Conservation (phyloP, 2,888 invertebrate species). For the Andricus quercusramuli region DNA sequence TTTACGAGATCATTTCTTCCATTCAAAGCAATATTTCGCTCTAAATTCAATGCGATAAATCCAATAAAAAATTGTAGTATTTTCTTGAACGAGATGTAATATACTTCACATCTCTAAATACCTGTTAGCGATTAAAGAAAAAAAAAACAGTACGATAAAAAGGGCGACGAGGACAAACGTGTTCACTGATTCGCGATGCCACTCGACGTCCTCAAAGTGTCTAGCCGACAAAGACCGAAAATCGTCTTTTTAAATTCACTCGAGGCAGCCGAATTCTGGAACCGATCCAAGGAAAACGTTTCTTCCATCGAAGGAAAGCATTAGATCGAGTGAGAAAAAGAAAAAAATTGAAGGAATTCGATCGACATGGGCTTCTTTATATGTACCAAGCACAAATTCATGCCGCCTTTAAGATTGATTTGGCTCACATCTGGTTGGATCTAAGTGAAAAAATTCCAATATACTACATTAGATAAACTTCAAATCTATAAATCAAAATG, state of each 20-base stretch:
- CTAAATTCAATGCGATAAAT: no score
- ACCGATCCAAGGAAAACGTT: conserved; percentile 53
- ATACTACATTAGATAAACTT: not conserved
- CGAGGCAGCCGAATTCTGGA: conserved; percentile 52
- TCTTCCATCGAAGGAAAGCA: conserved; percentile 48
- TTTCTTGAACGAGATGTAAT: not conserved
- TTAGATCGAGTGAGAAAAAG: conserved; percentile 2
- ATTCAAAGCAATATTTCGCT: no score
- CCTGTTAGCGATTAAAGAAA: not conserved
- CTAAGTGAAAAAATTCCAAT: conserved; percentile 9
- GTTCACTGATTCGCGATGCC: conserved; percentile 52
- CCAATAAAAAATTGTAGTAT: no score
- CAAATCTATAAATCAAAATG: no score
- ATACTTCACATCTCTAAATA: not conserved
- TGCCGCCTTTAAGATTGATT: conserved; percentile 57
- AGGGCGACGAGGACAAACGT: conserved; percentile 43
- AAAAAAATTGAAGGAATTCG: conserved; percentile 46
- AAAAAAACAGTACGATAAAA: conserved; percentile 9
- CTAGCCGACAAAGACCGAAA: conserved; percentile 38
- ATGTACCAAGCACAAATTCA: conserved; percentile 31
- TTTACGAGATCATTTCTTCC: no score
- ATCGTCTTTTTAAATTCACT: conserved; percentile 53
- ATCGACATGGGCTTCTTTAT: conserved; percentile 50
- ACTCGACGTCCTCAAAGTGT: conserved; percentile 51
- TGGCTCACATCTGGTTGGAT: conserved; percentile 51